Conservation (phyloP, 2,113 vertebrate species). For the Indri indri region DNA sequence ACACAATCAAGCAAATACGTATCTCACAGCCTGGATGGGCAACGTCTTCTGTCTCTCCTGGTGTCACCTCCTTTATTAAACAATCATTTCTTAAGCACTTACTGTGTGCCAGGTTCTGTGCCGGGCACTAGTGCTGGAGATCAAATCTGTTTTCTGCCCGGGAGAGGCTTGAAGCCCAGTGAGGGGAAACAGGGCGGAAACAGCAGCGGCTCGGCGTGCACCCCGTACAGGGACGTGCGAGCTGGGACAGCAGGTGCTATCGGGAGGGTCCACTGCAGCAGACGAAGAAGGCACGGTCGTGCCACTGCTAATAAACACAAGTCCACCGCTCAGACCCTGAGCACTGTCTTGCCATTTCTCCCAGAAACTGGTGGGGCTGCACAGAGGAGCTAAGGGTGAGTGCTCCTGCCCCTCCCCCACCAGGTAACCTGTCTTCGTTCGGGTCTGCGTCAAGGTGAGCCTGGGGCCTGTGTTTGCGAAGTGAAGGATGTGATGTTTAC, state of each 20-base stretch:
- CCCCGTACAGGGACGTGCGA: rapidly evolving
- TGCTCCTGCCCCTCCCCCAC: rapidly evolving
- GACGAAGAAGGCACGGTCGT: rapidly evolving
- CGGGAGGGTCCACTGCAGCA: background rate
- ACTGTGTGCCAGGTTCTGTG: rapidly evolving
- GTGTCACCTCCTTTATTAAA: background rate
- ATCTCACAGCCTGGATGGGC: background rate
- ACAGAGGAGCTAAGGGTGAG: rapidly evolving
- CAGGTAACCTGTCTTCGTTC: background rate
- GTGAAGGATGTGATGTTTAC: background rate
- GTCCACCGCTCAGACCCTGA: rapidly evolving
- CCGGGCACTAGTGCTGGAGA: background rate
- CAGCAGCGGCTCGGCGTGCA: rapidly evolving
- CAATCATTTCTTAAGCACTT: background rate
- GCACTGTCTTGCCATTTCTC: background rate
- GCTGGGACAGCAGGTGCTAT: too few species aligned
- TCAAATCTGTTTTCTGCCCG: background rate
- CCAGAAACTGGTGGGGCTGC: background rate
- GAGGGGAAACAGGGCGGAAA: background rate
- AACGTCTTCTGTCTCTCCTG: rapidly evolving
- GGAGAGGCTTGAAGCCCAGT: background rate
- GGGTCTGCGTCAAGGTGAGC: background rate
- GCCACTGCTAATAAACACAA: rapidly evolving
- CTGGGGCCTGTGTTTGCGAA: rapidly evolving
- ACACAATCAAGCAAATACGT: too few species aligned